Evolutionary conservation across 2,888 invertebrate species (phyloP).

Genomic region (Argyresthia albistria): DNA sequence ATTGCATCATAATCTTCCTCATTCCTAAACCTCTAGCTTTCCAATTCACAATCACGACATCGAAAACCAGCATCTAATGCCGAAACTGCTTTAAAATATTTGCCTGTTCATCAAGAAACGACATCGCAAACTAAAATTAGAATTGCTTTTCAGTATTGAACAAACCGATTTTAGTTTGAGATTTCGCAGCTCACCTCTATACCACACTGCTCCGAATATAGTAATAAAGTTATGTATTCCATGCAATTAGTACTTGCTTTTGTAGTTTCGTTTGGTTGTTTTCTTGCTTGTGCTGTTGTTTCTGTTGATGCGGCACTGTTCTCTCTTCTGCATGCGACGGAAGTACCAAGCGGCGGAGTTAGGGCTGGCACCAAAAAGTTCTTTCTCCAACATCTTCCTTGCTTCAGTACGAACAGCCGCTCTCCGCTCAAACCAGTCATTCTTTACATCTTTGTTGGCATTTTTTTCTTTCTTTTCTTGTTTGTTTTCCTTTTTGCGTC

Average conservation of each 20-base stretch:
- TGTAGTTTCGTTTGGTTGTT: constrained; percentile 41
- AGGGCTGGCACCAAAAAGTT: constrained; percentile 38
- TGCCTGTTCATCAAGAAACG: too few species aligned
- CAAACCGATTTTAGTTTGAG: too few species aligned
- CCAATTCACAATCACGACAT: too few species aligned
- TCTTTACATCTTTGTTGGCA: constrained; percentile 17
- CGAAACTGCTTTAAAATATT: too few species aligned
- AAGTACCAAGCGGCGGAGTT: constrained; percentile 63
- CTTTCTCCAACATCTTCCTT: constrained; percentile 44
- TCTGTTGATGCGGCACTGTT: constrained; percentile 51
- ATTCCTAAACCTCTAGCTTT: too few species aligned
- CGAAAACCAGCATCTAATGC: too few species aligned
- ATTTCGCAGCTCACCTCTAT: too few species aligned
- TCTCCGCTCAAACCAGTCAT: constrained; percentile 51
- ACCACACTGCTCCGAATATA: too few species aligned
- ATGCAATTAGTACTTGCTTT: constrained; percentile 41
- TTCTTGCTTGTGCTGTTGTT: constrained; percentile 45
- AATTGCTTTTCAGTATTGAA: too few species aligned
- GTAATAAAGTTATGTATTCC: too few species aligned
- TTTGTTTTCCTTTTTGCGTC: constrained; percentile 4
- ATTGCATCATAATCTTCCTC: too few species aligned
- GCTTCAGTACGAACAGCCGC: constrained; percentile 41
- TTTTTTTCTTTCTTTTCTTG: constrained; percentile 12
- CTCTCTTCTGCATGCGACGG: constrained; percentile 55
- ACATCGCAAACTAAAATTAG: too few species aligned